Evolutionary conservation across 2,888 invertebrate genomes (phyloP).

Genomic region (Brassicogethes aeneus): DNA sequence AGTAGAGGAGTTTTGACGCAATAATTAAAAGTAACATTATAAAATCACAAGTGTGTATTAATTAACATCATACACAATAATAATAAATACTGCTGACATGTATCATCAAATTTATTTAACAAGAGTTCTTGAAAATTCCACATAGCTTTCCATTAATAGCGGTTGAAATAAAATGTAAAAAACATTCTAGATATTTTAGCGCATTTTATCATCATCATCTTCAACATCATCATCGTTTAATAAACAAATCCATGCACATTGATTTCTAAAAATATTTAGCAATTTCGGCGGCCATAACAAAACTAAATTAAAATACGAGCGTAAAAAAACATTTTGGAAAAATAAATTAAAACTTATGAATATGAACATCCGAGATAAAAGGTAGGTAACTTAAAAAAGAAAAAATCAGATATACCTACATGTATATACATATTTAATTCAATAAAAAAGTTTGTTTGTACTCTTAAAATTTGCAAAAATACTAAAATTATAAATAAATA

Average conservation of each 20-base stretch:
- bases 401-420: too few species aligned
- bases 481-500: slow-evolving; percentile 2
- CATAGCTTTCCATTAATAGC: slow-evolving; percentile 21
- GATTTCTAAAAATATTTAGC: slow-evolving; percentile 4
- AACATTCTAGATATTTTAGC: slow-evolving; percentile 23
- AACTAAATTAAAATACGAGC: slow-evolving; percentile 6
- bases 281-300: slow-evolving; percentile 6
- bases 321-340: slow-evolving; percentile 3
- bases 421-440: too few species aligned
- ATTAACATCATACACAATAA: not conserved
- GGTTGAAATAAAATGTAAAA: slow-evolving; percentile 20
- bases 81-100: slow-evolving; percentile 18
- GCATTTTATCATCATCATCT: too few species aligned
- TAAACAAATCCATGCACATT: slow-evolving; percentile 7
- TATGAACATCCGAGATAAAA: too few species aligned
- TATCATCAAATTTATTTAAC: slow-evolving; percentile 19
- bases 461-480: slow-evolving; percentile 2
- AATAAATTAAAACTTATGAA: slow-evolving; percentile 4
- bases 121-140: slow-evolving; percentile 19
- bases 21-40: slow-evolving; percentile 8
- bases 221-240: slow-evolving; percentile 1
- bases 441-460: slow-evolving; percentile 7
- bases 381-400: too few species aligned
- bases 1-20: slow-evolving; percentile 13
- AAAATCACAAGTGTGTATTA: slow-evolving; percentile 3